Conservation (phyloP, 2,888 invertebrate species). For the Automeris io region DNA sequence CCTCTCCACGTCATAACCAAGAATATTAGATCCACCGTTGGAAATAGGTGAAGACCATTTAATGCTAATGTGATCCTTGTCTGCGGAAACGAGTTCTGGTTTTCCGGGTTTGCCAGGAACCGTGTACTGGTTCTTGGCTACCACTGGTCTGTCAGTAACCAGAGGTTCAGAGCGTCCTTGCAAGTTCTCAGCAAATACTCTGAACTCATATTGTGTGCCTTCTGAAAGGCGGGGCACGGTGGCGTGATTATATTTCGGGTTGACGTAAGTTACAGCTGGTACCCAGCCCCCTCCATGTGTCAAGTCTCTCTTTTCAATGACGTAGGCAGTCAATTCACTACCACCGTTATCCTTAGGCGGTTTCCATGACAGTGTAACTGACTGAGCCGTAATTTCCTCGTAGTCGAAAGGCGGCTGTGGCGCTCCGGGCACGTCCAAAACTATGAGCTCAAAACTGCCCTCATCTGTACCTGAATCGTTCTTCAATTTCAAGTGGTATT, state of each 20-base stretch:
- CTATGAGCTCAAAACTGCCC: slow-evolving; percentile 92
- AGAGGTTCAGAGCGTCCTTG: slow-evolving; percentile 96
- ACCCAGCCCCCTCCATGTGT: slow-evolving; percentile 98
- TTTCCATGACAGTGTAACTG: slow-evolving; percentile 96
- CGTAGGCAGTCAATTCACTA: slow-evolving; percentile 94
- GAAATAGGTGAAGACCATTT: slow-evolving; percentile 96
- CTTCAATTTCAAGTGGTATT: slow-evolving; percentile 90
- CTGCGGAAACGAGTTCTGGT: slow-evolving; percentile 94
- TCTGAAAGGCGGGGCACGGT: slow-evolving; percentile 94
- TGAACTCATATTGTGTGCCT: slow-evolving; percentile 97
- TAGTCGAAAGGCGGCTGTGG: slow-evolving; percentile 95
- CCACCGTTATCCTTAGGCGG: slow-evolving; percentile 97
- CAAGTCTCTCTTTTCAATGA: slow-evolving; percentile 96
- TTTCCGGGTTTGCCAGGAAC: slow-evolving; percentile 95
- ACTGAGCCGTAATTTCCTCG: slow-evolving; percentile 96
- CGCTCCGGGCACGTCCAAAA: slow-evolving; percentile 92
- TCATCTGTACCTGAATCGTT: slow-evolving; percentile 96
- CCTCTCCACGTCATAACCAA: slow-evolving; percentile 95
- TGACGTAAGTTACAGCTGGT: slow-evolving; percentile 94
- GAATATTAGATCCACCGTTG: slow-evolving; percentile 96
- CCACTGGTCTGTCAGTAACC: slow-evolving; percentile 86
- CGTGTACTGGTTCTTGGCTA: slow-evolving; percentile 96
- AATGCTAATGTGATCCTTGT: slow-evolving; percentile 96
- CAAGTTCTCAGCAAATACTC: slow-evolving; percentile 96
- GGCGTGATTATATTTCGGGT: slow-evolving; percentile 90